These are phyloP conservation scores for Polypterus senegalus DNA, from an alignment of 2,113 vertebrate genomes.

Conservation along the genomic window DNA sequence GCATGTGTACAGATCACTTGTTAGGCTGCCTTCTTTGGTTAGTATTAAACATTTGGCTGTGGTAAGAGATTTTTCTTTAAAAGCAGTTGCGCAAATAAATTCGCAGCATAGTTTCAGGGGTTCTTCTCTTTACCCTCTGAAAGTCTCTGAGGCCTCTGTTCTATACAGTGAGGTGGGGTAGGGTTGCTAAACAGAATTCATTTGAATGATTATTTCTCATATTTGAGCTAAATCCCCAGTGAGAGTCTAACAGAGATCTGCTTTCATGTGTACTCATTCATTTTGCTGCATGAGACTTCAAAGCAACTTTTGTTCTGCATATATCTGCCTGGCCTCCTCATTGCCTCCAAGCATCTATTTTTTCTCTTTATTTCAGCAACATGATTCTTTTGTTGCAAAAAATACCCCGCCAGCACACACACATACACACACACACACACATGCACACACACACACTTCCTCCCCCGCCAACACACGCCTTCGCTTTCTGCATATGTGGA, in stretches of 20 bases:
- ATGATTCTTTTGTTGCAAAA: constrained; percentile 30
- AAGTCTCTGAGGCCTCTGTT: too few relatives aligned
- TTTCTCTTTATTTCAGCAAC: constrained; percentile 38
- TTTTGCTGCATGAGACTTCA: constrained; percentile 44
- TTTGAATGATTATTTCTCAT: neutral
- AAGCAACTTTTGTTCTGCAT: constrained; percentile 58
- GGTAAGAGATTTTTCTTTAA: too few relatives aligned
- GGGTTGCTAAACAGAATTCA: too few relatives aligned
- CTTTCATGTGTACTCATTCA: constrained; percentile 23
- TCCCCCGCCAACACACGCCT: constrained; percentile 25
- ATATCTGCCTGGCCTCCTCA: constrained; percentile 49
- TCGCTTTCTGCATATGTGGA: constrained; percentile 66
- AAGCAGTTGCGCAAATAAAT: too few relatives aligned
- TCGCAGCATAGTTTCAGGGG: too few relatives aligned
- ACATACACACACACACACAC: too few relatives aligned
- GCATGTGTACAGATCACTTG: too few relatives aligned
- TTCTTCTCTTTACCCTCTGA: too few relatives aligned
- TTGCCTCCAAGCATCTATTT: constrained; percentile 39
- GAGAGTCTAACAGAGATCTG: constrained; percentile 32
- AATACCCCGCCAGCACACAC: neutral
- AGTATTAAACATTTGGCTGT: too few relatives aligned
- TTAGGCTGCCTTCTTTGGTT: too few relatives aligned
- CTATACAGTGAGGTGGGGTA: too few relatives aligned
- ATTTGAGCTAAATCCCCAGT: constrained; percentile 27
- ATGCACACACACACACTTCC: too few relatives aligned